phyloP scores from a whole-genome alignment of 2,888 invertebrate genomes.

The Microctonus aethiopoides region DNA sequence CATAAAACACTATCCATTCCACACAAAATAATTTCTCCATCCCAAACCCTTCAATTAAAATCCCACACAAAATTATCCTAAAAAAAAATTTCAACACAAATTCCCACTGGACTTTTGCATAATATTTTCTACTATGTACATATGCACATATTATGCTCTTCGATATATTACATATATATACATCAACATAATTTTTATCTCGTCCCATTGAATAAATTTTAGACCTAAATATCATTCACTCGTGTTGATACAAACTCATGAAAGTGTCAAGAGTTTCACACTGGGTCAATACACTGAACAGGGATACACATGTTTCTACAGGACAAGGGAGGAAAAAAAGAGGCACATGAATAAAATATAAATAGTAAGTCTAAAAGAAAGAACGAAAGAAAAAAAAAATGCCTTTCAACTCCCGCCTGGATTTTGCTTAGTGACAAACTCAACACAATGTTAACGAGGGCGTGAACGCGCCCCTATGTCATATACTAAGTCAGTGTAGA shows the following conservation, averaged over 20 bases:
- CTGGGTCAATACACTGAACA: too few relatives aligned
- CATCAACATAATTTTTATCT: too few relatives aligned
- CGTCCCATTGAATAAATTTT: not conserved
- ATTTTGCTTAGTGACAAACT: not conserved
- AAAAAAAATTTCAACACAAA: too few relatives aligned
- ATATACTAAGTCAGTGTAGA: not conserved
- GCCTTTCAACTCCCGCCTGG: not conserved
- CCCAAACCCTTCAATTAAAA: too few relatives aligned
- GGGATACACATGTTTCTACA: too few relatives aligned
- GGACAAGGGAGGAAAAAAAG: not conserved
- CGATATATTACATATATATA: too few relatives aligned
- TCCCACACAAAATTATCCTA: too few relatives aligned
- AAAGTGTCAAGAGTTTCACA: too few relatives aligned
- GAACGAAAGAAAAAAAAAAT: not conserved
- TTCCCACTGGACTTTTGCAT: too few relatives aligned
- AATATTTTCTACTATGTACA: not conserved
- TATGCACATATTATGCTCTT: not conserved
- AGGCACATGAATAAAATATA: not conserved
- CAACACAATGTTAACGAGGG: constrained; percentile 4
- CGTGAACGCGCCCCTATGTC: not conserved
- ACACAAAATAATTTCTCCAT: too few relatives aligned
- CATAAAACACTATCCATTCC: too few relatives aligned
- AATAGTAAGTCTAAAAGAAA: not conserved
- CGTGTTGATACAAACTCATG: too few relatives aligned
- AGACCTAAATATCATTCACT: not conserved